Evolutionary conservation across 1,140 invertebrate genomes (phyloP).

Genomic region (Bombus haemorrhoidalis): DNA sequence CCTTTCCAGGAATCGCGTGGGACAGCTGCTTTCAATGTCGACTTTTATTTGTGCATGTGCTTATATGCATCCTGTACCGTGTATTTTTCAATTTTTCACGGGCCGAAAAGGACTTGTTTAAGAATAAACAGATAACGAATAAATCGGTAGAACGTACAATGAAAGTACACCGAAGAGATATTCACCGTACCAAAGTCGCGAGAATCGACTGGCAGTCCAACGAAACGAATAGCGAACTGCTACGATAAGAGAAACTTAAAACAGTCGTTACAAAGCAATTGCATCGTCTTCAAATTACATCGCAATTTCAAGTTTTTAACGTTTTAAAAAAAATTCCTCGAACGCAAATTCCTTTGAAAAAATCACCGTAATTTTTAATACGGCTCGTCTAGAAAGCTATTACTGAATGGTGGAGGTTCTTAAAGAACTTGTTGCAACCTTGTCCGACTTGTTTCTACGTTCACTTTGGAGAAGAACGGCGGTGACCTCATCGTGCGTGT

Average conservation of each 20-base stretch:
- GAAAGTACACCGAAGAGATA: too few species aligned
- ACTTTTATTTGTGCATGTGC: conserved; percentile 33
- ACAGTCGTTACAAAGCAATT: neutral
- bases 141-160: too few species aligned
- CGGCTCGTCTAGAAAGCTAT: neutral
- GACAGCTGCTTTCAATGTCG: conserved; percentile 63
- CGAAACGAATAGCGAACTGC: too few species aligned
- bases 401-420: conserved; percentile 19
- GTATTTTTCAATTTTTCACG: neutral
- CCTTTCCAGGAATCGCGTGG: conserved; percentile 63
- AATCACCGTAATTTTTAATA: neutral
- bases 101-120: neutral
- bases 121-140: neutral
- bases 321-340: neutral
- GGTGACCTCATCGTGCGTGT: conserved; percentile 60
- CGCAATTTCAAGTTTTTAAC: neutral
- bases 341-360: neutral
- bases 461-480: conserved; percentile 52
- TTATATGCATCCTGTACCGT: conserved; percentile 13
- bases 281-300: neutral
- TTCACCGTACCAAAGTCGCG: neutral
- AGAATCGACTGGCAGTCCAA: neutral
- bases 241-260: neutral
- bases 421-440: conserved; percentile 47
- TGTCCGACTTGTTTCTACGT: conserved; percentile 50